Conservation (phyloP, 2,797 vertebrate genomes). For the Anabacerthia variegaticeps region DNA sequence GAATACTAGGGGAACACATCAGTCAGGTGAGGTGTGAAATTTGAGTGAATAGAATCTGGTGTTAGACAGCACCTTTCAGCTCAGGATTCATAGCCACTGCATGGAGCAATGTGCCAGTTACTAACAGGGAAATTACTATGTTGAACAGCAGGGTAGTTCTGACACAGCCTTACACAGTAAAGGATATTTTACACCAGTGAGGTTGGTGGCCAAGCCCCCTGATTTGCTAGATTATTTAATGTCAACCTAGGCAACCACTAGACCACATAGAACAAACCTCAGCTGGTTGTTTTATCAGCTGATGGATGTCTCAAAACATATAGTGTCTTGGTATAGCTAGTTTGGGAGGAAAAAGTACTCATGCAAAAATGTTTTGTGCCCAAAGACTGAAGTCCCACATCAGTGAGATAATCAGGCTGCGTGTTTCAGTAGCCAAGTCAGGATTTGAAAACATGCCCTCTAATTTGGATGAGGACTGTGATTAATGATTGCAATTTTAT, state of each 20-base stretch:
- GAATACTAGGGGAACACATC: neutral
- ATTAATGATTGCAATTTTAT: constrained; percentile 44
- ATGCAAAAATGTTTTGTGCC: neutral
- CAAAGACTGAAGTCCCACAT: neutral
- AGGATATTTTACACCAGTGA: neutral
- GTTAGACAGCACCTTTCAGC: neutral
- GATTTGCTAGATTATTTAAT: neutral
- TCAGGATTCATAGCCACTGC: neutral
- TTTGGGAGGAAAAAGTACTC: neutral
- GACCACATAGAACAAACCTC: neutral
- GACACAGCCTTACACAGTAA: neutral
- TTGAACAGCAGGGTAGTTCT: neutral
- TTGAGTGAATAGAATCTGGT: constrained; percentile 6
- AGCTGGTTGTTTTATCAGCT: neutral
- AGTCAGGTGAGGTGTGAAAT: constrained; percentile 30
- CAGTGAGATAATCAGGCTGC: neutral
- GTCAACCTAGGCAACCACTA: neutral
- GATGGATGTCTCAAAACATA: neutral
- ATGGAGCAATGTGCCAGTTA: neutral
- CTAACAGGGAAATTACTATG: neutral
- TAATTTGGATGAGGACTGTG: neutral
- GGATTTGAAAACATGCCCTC: neutral
- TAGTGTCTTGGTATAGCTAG: neutral
- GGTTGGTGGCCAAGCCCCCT: neutral
- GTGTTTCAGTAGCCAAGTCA: neutral